A percentile compares a stretch with the other conserved stretches of the same genome.
Conservation (phyloP, 2,888 invertebrate species). For the Nipponacmea schrenckii region DNA sequence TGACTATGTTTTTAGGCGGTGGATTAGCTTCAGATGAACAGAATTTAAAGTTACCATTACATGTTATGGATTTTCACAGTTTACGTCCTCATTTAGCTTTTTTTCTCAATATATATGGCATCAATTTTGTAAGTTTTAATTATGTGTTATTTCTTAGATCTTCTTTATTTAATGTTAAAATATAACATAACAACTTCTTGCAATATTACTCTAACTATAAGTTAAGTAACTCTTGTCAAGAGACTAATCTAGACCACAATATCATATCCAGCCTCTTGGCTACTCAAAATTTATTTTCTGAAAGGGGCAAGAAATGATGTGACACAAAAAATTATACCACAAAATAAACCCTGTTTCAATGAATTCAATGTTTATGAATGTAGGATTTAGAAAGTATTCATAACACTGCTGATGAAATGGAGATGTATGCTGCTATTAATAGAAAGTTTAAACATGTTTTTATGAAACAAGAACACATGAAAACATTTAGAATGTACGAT, state of each 20-base stretch:
- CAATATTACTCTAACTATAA: too few species aligned
- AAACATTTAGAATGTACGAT: constrained; percentile 64
- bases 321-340: too few species aligned
- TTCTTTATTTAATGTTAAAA: constrained; percentile 9
- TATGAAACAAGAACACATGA: constrained; percentile 63
- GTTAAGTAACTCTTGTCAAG: too few species aligned
- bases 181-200: too few species aligned
- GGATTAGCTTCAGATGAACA: constrained; percentile 62
- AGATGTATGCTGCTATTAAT: constrained; percentile 64
- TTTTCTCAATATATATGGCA: constrained; percentile 60
- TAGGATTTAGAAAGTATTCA: constrained; percentile 58
- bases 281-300: too few species aligned
- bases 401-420: constrained; percentile 66
- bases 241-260: too few species aligned
- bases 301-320: too few species aligned
- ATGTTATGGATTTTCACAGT: constrained; percentile 54
- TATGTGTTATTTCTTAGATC: not conserved
- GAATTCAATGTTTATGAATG: not conserved
- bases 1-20: constrained; percentile 48
- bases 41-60: constrained; percentile 56
- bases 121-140: constrained; percentile 54
- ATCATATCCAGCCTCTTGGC: too few species aligned
- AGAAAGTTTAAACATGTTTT: constrained; percentile 62
- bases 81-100: constrained; percentile 61
- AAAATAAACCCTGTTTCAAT: too few species aligned